phyloP scores from a whole-genome alignment of 30 jellyfish, hydroid and myxozoan species.

The Cassiopea andromeda region DNA sequence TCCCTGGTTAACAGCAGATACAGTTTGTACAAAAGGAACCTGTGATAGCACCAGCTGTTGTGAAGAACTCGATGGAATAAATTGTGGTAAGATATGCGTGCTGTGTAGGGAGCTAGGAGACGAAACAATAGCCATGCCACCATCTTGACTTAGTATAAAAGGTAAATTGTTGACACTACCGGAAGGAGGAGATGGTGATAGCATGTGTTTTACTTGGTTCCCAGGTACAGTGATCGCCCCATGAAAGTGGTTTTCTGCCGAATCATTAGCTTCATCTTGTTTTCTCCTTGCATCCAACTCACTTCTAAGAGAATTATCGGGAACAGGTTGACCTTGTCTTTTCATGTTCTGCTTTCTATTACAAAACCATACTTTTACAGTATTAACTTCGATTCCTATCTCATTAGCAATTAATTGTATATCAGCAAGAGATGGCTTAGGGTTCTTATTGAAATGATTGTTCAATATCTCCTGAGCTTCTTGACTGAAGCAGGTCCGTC shows the following conservation, averaged over 20 bases:
- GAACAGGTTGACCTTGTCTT: conserved; percentile 77
- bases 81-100: conserved; percentile 64
- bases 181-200: conserved; percentile 82
- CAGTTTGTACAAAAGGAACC: conserved; percentile 88
- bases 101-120: conserved; percentile 64
- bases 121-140: conserved; percentile 83
- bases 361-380: conserved; percentile 97
- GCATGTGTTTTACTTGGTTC: conserved; percentile 57
- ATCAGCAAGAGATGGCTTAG: conserved; percentile 91
- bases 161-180: conserved; percentile 88
- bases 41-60: conserved; percentile 93
- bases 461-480: conserved; percentile 77
- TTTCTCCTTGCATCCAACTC: conserved; percentile 59
- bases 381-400: conserved; percentile 74
- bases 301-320: conserved; percentile 61
- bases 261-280: conserved; percentile 26
- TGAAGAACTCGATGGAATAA: conserved; percentile 54
- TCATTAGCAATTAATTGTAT: conserved; percentile 80
- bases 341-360: conserved; percentile 87
- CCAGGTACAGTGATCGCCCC: conserved; percentile 41
- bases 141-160: conserved; percentile 90
- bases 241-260: conserved; percentile 16
- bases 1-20: conserved; percentile 84
- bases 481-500: conserved; percentile 94
- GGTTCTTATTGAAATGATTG: conserved; percentile 86